A percentile compares a stretch with the other conserved stretches of the same genome.
These are phyloP conservation scores for Napeogenes inachia DNA, from an alignment of 2,888 invertebrate genomes.

Conservation along the genomic window DNA sequence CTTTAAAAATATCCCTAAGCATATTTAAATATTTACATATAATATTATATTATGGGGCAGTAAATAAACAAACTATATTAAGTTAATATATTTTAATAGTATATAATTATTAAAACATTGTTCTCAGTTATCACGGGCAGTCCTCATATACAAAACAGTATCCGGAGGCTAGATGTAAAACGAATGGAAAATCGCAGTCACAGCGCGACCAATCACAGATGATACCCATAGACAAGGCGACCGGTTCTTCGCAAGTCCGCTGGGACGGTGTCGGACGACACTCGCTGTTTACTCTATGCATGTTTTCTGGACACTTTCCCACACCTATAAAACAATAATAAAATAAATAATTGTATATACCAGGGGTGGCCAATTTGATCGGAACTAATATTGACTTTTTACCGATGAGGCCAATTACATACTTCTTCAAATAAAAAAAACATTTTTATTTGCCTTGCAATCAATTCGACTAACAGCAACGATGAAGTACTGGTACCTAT, in stretches of 20 bases:
- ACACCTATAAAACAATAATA: conserved; percentile 46
- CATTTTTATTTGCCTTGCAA: too few relatives aligned
- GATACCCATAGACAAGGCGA: conserved; percentile 57
- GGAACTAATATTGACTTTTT: not conserved
- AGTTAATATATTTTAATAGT: not conserved
- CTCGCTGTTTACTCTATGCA: conserved; percentile 64
- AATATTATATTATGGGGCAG: too few relatives aligned
- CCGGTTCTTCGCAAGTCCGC: conserved; percentile 65
- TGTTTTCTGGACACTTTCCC: conserved; percentile 54
- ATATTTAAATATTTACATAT: too few relatives aligned
- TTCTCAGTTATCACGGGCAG: conserved; percentile 46
- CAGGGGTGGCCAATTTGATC: too few relatives aligned
- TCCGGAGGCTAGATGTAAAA: conserved; percentile 58
- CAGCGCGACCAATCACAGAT: conserved; percentile 67
- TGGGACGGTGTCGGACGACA: conserved; percentile 64
- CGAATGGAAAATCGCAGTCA: conserved; percentile 68
- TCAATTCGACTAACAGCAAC: too few relatives aligned
- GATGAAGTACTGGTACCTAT: too few relatives aligned
- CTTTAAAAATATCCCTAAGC: too few relatives aligned
- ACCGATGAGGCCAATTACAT: too few relatives aligned
- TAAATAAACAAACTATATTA: not conserved
- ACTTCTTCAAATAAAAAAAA: too few relatives aligned
- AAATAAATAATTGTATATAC: not conserved
- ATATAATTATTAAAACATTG: too few relatives aligned
- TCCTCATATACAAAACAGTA: conserved; percentile 67